Conservation (phyloP, 2,113 vertebrate species). For the Choloepus hoffmanni region DNA sequence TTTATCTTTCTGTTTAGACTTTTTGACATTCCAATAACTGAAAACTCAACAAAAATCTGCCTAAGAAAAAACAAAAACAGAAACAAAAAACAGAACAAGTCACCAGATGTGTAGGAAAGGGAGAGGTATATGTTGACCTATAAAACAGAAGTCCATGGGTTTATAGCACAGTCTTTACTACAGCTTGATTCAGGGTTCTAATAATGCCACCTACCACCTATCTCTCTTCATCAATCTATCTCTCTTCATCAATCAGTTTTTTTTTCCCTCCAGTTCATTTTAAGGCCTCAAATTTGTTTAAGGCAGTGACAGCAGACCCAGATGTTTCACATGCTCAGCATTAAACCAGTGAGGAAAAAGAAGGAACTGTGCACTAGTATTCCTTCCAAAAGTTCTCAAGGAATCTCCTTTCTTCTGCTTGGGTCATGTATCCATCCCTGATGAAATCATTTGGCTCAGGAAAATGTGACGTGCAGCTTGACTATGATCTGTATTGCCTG, state of each 20-base stretch:
- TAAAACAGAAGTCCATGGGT: not conserved
- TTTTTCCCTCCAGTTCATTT: not conserved
- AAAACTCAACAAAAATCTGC: not conserved
- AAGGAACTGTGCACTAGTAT: not conserved
- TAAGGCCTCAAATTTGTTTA: not conserved
- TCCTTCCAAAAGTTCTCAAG: not conserved
- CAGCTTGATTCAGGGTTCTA: not conserved
- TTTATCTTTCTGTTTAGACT: not conserved
- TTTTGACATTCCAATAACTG: not conserved
- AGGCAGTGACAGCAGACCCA: rapidly evolving
- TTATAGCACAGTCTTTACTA: not conserved
- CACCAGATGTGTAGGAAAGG: not conserved
- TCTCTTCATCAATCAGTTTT: not conserved
- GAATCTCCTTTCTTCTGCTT: not conserved
- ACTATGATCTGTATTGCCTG: rapidly evolving
- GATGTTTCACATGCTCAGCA: not conserved
- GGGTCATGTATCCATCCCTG: not conserved
- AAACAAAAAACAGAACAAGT: not conserved
- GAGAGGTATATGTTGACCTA: not conserved
- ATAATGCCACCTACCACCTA: rapidly evolving
- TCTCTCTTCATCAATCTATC: not conserved
- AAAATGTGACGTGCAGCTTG: not conserved
- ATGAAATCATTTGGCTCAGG: not conserved
- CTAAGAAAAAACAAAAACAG: not conserved
- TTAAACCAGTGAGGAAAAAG: not conserved